Percentiles rank a stretch among this genome's conserved stretches.
These are phyloP conservation scores for Sthenelais limicola DNA, from an alignment of 2,888 invertebrate genomes.

Conservation along the genomic window DNA sequence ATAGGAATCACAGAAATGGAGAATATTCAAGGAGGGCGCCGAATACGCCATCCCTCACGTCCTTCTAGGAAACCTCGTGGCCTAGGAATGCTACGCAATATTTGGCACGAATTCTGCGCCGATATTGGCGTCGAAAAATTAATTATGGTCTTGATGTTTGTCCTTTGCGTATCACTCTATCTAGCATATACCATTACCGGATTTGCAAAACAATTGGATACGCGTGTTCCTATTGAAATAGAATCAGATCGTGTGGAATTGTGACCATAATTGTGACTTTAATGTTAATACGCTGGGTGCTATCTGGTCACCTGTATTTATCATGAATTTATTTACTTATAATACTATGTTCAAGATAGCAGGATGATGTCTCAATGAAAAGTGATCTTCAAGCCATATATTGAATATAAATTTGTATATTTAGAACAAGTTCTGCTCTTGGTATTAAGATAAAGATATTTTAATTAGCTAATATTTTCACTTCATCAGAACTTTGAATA, in stretches of 20 bases:
- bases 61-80: not conserved
- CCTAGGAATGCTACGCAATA: conserved; percentile 39
- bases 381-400: no score
- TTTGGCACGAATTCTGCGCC: conserved; percentile 54
- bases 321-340: no score
- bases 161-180: conserved; percentile 54
- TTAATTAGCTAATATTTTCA: no score
- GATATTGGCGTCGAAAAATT: conserved; percentile 53
- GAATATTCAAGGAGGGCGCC: not conserved
- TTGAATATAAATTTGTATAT: no score
- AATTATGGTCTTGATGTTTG: conserved; percentile 48
- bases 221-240: conserved; percentile 39
- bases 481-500: no score
- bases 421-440: no score
- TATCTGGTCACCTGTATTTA: no score
- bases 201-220: conserved; percentile 36
- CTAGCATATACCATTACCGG: conserved; percentile 55
- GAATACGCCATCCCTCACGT: not conserved
- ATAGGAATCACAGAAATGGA: conserved; percentile 33
- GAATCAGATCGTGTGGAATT: conserved; percentile 31
- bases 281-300: no score
- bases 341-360: no score
- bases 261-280: conserved; percentile 21
- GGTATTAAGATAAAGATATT: no score
- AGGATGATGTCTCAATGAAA: no score